Evolutionary conservation across 2,888 invertebrate species (phyloP), one percentile per base, ranked within the genome.

Genomic region (Andrena praecox): DNA sequence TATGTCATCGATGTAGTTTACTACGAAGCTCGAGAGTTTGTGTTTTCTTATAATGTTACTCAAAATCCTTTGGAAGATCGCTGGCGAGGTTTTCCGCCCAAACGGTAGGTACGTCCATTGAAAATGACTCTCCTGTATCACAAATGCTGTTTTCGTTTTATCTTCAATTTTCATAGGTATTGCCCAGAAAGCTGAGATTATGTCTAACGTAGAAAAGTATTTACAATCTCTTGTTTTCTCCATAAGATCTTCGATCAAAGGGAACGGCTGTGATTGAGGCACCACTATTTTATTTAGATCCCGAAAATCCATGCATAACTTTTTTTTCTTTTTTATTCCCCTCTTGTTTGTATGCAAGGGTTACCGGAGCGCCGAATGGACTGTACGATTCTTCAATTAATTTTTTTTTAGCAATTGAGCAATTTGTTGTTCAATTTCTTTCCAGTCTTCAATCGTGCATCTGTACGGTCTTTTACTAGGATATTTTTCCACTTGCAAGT

Each of bases 221-320:
- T 56, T 56, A 12, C 69, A 76, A 7, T 76, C 20, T 52, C 20
- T 69, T 52, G 62, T 69, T 69, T 69, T 73, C 7, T 10, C 54
- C 56, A 59, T 66, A 27, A 74, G 31, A 59, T 66, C 74, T 48
- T 74, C 74, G 7, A 74, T 74, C 31, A 73, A 20, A n/a, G 70
- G 70, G 31, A 70, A 70, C 29, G 70, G 70, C 16, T 70, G 70
- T 20, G 70, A 70, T 70, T 88, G 83, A 1, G 88, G 88, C 3
- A 87, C 62, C 1, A 87, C 64, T 8, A 85, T 77, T 82, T 88
- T 88, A 52, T 89, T 88, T 29, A 88, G 8, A 1, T 88, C 87
- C 54, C 84, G 64, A 50, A 85, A 88, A 77, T 89, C 83, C 24
- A 85, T 84, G 48, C 82, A 89, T 42, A 88, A 64, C 56, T 33